Conservation (phyloP, 2,113 vertebrate genomes). For the Vireo altiloquus region DNA sequence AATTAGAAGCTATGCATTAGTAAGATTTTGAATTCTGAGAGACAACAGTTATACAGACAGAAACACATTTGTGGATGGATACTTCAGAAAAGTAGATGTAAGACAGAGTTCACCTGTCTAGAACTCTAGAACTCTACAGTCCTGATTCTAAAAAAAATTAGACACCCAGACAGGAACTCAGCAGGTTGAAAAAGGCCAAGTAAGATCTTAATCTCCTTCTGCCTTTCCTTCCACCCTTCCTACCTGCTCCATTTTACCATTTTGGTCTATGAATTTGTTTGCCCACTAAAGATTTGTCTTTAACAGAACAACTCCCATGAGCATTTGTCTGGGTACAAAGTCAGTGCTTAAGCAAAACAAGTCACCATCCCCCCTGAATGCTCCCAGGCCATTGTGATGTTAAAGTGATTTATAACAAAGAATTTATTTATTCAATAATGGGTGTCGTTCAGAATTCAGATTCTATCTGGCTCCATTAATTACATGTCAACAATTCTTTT, state of each 20-base stretch:
- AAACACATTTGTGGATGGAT: neutral
- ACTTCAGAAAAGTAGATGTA: neutral
- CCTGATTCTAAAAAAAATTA: neutral
- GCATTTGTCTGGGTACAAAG: neutral
- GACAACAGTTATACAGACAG: neutral
- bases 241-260: neutral
- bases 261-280: neutral
- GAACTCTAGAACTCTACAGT: neutral
- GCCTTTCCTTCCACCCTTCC: neutral
- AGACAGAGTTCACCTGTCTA: neutral
- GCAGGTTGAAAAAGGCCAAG: neutral
- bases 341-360: neutral
- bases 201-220: neutral
- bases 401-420: neutral
- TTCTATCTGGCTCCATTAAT: slow-evolving; percentile 12
- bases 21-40: neutral
- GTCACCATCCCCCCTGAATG: neutral
- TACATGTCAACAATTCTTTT: neutral
- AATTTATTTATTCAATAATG: slow-evolving; percentile 26
- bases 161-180: neutral
- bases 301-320: neutral
- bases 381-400: neutral
- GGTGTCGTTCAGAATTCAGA: slow-evolving; percentile 9
- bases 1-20: neutral
- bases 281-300: neutral